A percentile compares a stretch with the other conserved stretches of the same genome.
Conservation (phyloP, 2,797 vertebrate species). For the Epinephelus awoara region DNA sequence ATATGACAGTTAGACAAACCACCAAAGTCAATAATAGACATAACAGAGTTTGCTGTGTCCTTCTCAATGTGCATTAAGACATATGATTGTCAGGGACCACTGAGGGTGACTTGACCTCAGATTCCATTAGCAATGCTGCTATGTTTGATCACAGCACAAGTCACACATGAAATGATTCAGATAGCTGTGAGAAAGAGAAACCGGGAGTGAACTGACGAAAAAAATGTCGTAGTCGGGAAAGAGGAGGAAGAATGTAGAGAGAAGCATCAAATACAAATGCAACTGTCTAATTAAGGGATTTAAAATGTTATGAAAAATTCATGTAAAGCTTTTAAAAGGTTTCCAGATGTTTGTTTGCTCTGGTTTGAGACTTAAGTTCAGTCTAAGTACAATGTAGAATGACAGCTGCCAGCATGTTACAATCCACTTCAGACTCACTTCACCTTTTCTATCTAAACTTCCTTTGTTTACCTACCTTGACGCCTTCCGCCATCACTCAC, state of each 20-base stretch:
- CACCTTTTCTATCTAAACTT: constrained; percentile 25
- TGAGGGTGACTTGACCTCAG: constrained; percentile 5
- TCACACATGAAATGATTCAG: constrained; percentile 17
- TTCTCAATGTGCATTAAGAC: background rate
- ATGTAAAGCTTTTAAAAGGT: background rate
- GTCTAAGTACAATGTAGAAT: background rate
- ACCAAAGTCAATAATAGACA: background rate
- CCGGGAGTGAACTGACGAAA: background rate
- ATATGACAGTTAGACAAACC: background rate
- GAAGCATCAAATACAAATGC: background rate
- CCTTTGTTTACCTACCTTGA: constrained; percentile 54
- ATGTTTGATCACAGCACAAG: background rate
- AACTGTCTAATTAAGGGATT: background rate
- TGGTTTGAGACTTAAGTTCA: background rate
- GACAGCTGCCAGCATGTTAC: constrained; percentile 26
- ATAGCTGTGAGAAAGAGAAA: background rate
- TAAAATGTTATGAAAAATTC: background rate
- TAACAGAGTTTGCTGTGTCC: background rate
- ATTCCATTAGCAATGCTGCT: background rate
- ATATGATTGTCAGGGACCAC: constrained; percentile 1
- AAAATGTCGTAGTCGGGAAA: background rate
- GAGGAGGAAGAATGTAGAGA: background rate
- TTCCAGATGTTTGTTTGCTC: background rate
- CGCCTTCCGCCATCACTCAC: background rate
- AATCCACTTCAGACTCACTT: constrained; percentile 21